These are phyloP conservation scores for Indicator indicator DNA, from an alignment of 2,113 vertebrate species.

Conservation along the genomic window DNA sequence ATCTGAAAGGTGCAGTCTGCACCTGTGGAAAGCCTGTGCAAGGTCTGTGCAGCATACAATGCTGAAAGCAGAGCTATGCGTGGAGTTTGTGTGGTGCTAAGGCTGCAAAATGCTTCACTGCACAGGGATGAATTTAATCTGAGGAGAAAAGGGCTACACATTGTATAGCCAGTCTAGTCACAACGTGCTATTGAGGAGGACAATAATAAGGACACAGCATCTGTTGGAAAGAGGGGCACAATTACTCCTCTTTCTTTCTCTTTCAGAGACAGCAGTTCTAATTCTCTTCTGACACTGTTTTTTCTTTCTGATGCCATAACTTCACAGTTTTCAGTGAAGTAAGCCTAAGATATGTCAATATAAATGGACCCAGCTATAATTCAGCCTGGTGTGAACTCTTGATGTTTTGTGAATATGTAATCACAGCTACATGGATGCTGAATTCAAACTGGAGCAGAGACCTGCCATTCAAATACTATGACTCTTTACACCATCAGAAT, in stretches of 20 bases:
- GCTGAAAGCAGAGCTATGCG: fast-evolving
- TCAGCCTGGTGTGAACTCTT: not conserved
- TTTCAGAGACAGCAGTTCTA: not conserved
- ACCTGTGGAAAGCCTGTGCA: fast-evolving
- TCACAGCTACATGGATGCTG: not conserved
- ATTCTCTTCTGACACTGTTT: not conserved
- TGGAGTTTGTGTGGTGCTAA: not conserved
- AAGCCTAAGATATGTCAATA: not conserved
- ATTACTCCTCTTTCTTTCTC: not conserved
- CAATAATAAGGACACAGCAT: conserved; percentile 2
- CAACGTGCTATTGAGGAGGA: not conserved
- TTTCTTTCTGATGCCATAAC: not conserved
- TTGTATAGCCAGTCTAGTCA: not conserved
- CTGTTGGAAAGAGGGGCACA: not conserved
- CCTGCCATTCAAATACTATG: not conserved
- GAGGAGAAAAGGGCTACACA: not conserved
- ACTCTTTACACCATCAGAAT: not conserved
- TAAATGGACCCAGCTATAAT: not conserved
- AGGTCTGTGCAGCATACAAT: not conserved
- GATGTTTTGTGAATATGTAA: not conserved
- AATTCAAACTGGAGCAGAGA: not conserved
- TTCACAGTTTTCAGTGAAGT: not conserved
- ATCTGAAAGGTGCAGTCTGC: not conserved
- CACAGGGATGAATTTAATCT: not conserved
- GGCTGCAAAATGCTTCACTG: not conserved